Evolutionary conservation across 2,797 vertebrate species (phyloP).

Genomic region (Pyrocephalus nanus): DNA sequence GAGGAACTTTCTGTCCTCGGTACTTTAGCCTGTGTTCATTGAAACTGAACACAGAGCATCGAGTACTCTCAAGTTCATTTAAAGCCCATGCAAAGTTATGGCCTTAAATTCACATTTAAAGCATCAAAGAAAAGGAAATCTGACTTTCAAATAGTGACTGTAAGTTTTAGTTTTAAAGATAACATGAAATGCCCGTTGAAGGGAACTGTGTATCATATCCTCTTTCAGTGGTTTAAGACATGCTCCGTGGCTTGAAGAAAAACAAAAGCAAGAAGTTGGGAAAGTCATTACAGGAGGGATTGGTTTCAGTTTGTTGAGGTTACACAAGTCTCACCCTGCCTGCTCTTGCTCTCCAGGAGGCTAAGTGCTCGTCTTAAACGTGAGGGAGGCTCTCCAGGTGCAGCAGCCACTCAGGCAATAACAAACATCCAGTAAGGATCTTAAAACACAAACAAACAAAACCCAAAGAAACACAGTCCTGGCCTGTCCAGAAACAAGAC

Average conservation of each 20-base stretch:
- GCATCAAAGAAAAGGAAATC: not conserved
- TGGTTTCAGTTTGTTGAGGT: slow-evolving; percentile 27
- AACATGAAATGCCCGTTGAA: not conserved
- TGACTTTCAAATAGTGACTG: not conserved
- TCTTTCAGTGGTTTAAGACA: not conserved
- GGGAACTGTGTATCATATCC: not conserved
- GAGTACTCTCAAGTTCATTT: not conserved
- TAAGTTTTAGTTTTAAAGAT: not conserved
- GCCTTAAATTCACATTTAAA: not conserved
- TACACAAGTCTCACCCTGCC: not conserved
- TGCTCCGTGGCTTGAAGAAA: not conserved
- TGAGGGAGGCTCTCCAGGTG: not conserved
- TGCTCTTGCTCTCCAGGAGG: slow-evolving; percentile 34
- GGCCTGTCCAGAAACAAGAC: not conserved
- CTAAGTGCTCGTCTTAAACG: slow-evolving; percentile 7
- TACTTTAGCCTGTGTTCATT: not conserved
- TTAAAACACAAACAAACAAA: not conserved
- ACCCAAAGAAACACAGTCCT: rapidly evolving
- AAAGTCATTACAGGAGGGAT: slow-evolving; percentile 25
- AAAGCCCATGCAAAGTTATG: not conserved
- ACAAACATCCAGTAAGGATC: not conserved
- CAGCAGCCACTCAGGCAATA: not conserved
- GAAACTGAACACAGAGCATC: not conserved
- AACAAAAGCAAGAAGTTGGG: not conserved
- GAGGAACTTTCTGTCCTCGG: not conserved